Percentiles rank a stretch among this genome's conserved stretches.
phyloP scores from a whole-genome alignment of 2,797 vertebrate species.

The Hemitrygon akajei region DNA sequence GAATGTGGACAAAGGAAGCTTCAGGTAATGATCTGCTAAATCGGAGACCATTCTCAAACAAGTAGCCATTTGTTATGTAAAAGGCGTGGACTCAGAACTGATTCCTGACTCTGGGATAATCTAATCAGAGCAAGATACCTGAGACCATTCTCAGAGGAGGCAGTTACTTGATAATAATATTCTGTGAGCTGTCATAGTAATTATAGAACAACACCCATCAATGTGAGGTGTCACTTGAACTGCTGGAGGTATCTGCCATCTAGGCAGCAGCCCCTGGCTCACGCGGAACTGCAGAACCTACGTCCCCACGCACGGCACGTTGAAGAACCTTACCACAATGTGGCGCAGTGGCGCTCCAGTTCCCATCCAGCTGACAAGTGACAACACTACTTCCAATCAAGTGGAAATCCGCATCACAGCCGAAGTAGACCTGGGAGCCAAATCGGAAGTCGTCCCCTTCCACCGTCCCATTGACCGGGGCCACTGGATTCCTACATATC shows the following conservation, averaged over 20 bases:
- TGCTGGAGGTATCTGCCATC: not conserved
- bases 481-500: conserved; percentile 72
- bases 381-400: conserved; percentile 62
- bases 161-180: no score
- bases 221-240: not conserved
- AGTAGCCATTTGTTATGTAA: no score
- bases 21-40: no score
- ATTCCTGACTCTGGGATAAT: no score
- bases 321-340: conserved; percentile 68
- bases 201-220: not conserved
- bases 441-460: conserved; percentile 73
- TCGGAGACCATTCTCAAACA: no score
- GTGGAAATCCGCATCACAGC: conserved; percentile 68
- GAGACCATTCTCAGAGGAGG: no score
- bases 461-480: conserved; percentile 68
- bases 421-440: conserved; percentile 70
- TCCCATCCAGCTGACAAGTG: conserved; percentile 72
- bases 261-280: not conserved
- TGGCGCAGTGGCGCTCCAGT: conserved; percentile 64
- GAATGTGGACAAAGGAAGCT: no score
- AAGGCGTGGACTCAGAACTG: no score
- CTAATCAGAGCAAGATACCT: no score
- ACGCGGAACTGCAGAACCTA: no score
- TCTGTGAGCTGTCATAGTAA: not conserved
- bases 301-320: not conserved